Evolutionary conservation across 2,113 vertebrate genomes (phyloP).

Genomic region (Cnemophilus loriae): DNA sequence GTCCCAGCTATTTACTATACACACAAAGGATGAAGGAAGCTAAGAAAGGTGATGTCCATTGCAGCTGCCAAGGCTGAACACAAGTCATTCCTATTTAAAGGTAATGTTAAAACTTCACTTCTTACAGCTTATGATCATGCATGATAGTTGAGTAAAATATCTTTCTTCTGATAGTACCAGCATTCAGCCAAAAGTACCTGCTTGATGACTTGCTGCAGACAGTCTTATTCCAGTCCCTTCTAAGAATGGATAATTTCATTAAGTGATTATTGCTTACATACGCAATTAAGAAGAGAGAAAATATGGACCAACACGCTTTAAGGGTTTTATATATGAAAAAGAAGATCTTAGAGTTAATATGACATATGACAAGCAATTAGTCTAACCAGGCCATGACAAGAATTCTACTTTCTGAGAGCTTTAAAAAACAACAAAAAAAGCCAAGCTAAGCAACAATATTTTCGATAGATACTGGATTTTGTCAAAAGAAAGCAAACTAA

Average conservation of each 20-base stretch:
- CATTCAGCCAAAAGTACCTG: neutral
- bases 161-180: neutral
- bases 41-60: neutral
- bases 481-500: neutral
- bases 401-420: neutral
- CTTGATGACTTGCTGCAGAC: neutral
- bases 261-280: conserved; percentile 38
- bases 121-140: neutral
- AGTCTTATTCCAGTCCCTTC: neutral
- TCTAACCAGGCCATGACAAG: neutral
- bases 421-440: neutral
- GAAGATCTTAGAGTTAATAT: neutral
- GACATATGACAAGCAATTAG: conserved; percentile 10
- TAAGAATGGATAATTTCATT: conserved; percentile 49
- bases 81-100: neutral
- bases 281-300: conserved; percentile 16
- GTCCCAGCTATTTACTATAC: neutral
- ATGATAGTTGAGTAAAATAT: neutral
- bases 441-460: neutral
- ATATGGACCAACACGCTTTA: neutral
- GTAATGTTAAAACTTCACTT: neutral
- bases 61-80: neutral
- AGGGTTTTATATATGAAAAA: neutral
- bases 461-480: neutral
- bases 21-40: neutral